Percentiles rank a stretch among this genome's conserved stretches.
These are phyloP conservation scores for Chelonoidis abingdonii DNA, from an alignment of 2,113 vertebrate species.

Conservation along the genomic window DNA sequence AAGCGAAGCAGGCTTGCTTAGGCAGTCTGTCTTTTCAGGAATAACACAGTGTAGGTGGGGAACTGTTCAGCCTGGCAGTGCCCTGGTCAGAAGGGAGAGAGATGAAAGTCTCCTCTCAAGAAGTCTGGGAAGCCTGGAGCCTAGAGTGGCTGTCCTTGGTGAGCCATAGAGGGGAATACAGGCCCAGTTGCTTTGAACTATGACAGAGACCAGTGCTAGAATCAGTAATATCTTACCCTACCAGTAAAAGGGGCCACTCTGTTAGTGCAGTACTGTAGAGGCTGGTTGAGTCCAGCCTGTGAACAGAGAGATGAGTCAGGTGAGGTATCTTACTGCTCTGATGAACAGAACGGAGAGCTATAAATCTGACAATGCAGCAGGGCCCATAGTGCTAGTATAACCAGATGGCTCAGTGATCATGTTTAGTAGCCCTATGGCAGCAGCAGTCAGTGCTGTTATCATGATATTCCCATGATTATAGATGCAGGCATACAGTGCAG, in stretches of 20 bases:
- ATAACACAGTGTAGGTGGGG: no score
- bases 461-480: accelerated
- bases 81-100: no score
- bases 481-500: no score
- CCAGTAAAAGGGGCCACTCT: neutral
- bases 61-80: no score
- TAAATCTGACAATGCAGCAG: accelerated
- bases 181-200: neutral
- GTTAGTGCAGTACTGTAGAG: neutral
- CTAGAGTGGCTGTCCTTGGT: no score
- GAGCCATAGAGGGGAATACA: no score
- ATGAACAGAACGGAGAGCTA: neutral
- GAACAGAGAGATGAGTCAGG: neutral
- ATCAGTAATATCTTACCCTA: neutral
- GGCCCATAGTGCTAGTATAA: accelerated
- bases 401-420: no score
- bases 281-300: neutral
- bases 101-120: no score
- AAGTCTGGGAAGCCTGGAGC: no score
- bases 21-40: no score
- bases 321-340: neutral
- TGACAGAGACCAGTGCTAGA: neutral
- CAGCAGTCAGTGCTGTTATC: neutral
- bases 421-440: accelerated
- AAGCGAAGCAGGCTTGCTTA: no score